Evolutionary conservation across 2,888 invertebrate species (phyloP).

Genomic region (Epistrophe eligans): DNA sequence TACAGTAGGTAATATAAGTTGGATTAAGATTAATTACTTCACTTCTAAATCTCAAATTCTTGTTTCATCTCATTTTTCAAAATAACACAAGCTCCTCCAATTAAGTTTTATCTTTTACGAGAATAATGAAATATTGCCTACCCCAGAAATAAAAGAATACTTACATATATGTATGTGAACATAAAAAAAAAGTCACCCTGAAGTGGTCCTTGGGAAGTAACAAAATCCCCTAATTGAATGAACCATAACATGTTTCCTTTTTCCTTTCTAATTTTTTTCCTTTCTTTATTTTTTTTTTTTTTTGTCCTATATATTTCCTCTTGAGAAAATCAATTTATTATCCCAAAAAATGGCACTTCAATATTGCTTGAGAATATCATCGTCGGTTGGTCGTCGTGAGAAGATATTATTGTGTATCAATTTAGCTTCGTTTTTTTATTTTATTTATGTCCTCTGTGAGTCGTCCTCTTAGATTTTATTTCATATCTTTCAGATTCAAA

Average conservation of each 20-base stretch:
- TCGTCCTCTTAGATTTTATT: constrained; percentile 7
- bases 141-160: background rate
- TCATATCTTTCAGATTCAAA: constrained; percentile 57
- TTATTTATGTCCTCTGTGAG: constrained; percentile 19
- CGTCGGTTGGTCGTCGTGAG: background rate
- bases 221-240: constrained; percentile 35
- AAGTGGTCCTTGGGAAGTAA: constrained; percentile 35
- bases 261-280: background rate
- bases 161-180: background rate
- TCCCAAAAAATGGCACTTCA: constrained; percentile 29
- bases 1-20: background rate
- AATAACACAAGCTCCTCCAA: constrained; percentile 18
- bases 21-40: constrained; percentile 25
- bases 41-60: constrained; percentile 1
- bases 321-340: constrained; percentile 53
- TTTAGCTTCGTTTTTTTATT: background rate
- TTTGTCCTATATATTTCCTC: background rate
- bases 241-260: constrained; percentile 46
- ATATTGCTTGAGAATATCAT: constrained; percentile 4
- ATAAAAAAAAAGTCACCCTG: constrained; percentile 11
- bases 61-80: constrained; percentile 20
- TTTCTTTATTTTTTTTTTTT: constrained; percentile 74
- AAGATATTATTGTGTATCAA: constrained; percentile 23
- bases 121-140: constrained; percentile 10
- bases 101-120: constrained; percentile 5